Base-by-base conservation (phyloP, 2,888 invertebrate species). In the Calameuta idolon region DNA sequence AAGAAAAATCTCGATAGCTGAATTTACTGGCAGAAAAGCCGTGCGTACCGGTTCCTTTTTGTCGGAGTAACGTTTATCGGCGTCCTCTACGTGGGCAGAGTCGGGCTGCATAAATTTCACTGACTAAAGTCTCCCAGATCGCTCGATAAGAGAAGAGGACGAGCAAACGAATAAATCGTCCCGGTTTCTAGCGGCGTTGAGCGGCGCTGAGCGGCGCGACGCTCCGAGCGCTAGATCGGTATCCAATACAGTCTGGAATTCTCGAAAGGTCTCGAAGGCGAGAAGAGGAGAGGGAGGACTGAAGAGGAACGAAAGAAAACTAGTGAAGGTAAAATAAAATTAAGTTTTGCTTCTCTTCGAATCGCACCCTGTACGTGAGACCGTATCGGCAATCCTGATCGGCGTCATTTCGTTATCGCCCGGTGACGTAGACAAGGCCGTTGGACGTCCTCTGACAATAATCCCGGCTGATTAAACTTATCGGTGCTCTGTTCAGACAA, bases 341-440 rank as follows among this genome's bases (percentile, higher is more conserved):
- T 23, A 23, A 23, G 23, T 55, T 55, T 55, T 55, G 23, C 23
- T 55, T 55, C 55, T 55, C 55, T 9, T 23, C 2, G 23, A 55
- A 23, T 55, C 55, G 23, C 55, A 55, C 55, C 55, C 55, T 23
- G 23, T 55, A 55, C 2, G 0, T 9, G 23, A 55, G 55, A 23
- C 55, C 2, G 55, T 55, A 55, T 55, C 55, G 23, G 55, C 23
- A 23, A 80, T 80, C 37, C 69, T 68, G 69, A 75, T 78, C 82
- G 80, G 82, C 82, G 79, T 74, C 74, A 79, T 81, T 77, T 80
- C 76, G 82, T 86, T 87, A 87, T 87, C 87, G 80, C 79, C 77
- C 69, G 76, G 69, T 84, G 83, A 85, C 83, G 83, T 82, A 75
- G 79, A 81, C 85, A 87, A 87, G 87, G 87, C 81, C 86, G 86